These are phyloP conservation scores for Ataeniobius toweri DNA, from an alignment of 2,797 vertebrate genomes.

Conservation along the genomic window DNA sequence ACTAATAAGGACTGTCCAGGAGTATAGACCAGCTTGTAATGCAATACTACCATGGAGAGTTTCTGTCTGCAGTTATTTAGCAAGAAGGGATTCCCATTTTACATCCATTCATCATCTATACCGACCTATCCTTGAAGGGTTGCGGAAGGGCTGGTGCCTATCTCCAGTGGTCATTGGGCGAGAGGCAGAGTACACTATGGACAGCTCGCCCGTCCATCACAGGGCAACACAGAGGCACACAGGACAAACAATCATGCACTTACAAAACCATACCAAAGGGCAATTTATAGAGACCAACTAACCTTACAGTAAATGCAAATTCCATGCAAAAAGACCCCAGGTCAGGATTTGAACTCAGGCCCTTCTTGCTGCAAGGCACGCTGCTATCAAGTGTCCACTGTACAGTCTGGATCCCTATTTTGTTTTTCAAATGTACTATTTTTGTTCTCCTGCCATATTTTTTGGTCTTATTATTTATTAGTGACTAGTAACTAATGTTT, in stretches of 20 bases:
- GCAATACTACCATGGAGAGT: constrained; percentile 9
- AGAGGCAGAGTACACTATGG: background rate
- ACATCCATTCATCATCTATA: background rate
- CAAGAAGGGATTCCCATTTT: constrained; percentile 10
- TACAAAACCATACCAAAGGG: too few species aligned
- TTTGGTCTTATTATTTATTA: constrained; percentile 4
- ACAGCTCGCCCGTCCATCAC: background rate
- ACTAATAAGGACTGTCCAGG: constrained; percentile 25
- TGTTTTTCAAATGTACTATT: background rate
- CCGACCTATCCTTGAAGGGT: background rate
- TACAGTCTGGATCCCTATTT: background rate
- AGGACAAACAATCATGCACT: too few species aligned
- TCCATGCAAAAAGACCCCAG: background rate
- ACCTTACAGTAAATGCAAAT: too few species aligned
- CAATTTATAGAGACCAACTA: too few species aligned
- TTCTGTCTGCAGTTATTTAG: constrained; percentile 26
- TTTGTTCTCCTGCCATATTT: constrained; percentile 7
- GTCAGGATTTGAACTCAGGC: background rate
- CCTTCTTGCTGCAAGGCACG: background rate
- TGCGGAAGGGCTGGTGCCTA: background rate
- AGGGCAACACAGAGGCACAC: too few species aligned
- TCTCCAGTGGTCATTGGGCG: background rate
- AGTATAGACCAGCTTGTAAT: constrained; percentile 9
- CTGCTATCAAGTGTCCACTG: background rate
- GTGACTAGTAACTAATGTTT: background rate